Evolutionary conservation across 2,113 vertebrate genomes (phyloP), one percentile per base, ranked within the genome.

Genomic region (Saccopteryx bilineata): DNA sequence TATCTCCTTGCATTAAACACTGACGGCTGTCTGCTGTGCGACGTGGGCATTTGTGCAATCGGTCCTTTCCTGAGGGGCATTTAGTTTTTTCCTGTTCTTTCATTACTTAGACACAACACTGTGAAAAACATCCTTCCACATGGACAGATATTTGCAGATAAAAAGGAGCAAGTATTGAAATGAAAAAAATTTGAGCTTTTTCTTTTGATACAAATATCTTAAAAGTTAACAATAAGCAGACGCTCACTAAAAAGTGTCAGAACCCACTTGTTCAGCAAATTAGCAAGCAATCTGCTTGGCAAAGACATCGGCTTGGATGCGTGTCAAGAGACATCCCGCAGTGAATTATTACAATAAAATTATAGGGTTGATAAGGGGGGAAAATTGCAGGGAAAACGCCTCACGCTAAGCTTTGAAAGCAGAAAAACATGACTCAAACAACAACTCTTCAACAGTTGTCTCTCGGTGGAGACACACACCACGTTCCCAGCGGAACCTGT

Each of bases 201-300:
- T 21, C 66, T 83, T 95, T 63, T 14, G 46, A 71, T 60, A 33
- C 5, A 69, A 61, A 26, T 69, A 69, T 11, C 74, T 83, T 19
- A 74, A 83, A 63, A 71, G 23, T 50, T 89, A 89, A 91, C n/a
- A 78, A 65, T 14, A 87, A 82, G 19, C 28, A 81, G 68, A 54
- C 63, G 46, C 63, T 80, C 87, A 68, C 61, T 81, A 79, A 87
- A 92, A 85, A 48, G 65, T 12, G 19, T 46, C 52, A 96, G 83
- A 97, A 75, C 81, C 85, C 48, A 9, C 90, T 95, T 96, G 93
- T 95, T 97, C 81, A 93, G 97, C 96, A 96, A 97, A 97, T 31
- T 81, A 97, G 74, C 80, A 93, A 86, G 95, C 86, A 88, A 96
- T 69, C 74, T 93, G 93, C 84, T 91, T 68, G 12, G 87, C 95